These are phyloP conservation scores for Philereme transversata DNA, from an alignment of 2,888 invertebrate genomes.

Conservation along the genomic window DNA sequence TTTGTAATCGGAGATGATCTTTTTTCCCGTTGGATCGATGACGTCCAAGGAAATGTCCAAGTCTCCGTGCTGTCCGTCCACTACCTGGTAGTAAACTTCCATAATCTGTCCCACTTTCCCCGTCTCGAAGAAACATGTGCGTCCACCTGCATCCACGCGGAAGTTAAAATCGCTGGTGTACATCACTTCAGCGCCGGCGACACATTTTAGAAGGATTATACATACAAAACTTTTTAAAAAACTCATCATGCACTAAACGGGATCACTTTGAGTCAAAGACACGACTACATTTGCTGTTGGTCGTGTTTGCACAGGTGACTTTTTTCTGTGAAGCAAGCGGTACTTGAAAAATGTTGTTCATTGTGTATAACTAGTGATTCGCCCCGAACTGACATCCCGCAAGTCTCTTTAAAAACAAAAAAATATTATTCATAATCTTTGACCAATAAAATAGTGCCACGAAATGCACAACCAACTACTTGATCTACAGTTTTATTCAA, in stretches of 20 bases:
- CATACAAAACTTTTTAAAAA: slow-evolving; percentile 7
- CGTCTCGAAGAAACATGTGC: slow-evolving; percentile 68
- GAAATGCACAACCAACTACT: too few relatives aligned
- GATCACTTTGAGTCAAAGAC: neutral
- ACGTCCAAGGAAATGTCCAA: slow-evolving; percentile 91
- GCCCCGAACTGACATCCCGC: too few relatives aligned
- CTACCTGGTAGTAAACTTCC: slow-evolving; percentile 80
- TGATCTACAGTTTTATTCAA: too few relatives aligned
- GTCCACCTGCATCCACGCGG: slow-evolving; percentile 65
- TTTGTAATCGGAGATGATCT: slow-evolving; percentile 86
- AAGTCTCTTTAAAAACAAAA: too few relatives aligned
- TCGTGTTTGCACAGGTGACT: slow-evolving; percentile 43
- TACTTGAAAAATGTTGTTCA: neutral
- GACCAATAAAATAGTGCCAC: too few relatives aligned
- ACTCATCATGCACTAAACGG: slow-evolving; percentile 5
- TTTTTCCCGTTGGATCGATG: slow-evolving; percentile 85
- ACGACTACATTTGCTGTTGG: slow-evolving; percentile 2
- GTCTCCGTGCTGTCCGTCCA: slow-evolving; percentile 93
- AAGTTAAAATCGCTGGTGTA: slow-evolving; percentile 67
- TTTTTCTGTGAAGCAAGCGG: neutral
- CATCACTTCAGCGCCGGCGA: slow-evolving; percentile 47
- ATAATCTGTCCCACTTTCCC: slow-evolving; percentile 65
- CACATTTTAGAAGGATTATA: slow-evolving; percentile 38
- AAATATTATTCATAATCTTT: too few relatives aligned
- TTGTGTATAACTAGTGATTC: neutral